Base-by-base conservation (phyloP, 2,113 vertebrate genomes). In the Camelus bactrianus region DNA sequence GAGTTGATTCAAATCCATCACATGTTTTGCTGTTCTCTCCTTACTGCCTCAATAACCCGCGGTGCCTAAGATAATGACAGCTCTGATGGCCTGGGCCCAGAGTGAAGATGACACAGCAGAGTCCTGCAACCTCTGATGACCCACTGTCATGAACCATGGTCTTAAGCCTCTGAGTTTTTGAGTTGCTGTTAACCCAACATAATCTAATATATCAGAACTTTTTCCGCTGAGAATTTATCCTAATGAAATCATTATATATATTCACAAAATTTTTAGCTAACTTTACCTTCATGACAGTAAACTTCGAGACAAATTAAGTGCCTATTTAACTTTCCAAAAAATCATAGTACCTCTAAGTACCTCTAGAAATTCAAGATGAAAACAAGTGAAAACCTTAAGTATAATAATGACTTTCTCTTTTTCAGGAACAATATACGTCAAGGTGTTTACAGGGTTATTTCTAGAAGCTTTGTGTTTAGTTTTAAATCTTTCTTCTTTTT, bases 401-500 rank as follows among this genome's bases (percentile, higher is more conserved):
- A 42, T 42, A 42, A 42, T 42, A 42, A 42, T 42, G 38, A 42
- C 38, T 42, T 42, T 42, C 19, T 72, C 46, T 89, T 70, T 76
- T 84, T 62, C 81, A 89, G 70, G 42, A 91, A 62, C 15, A 76
- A 4, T 56, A 56, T 69, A 35, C 1, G 60, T 14, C 8, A 35
- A 11, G 11, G 5, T 35, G 11, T 94, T 94, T 89, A 56, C 1
- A 76, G 28, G 7, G 26, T 50, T 89, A 54, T 80, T 92, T 79
- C 48, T 62, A 48, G 13, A 4, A 42, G 82, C 13, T 19, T 77
- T 94, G 2, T 10, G 72, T 86, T 91, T 80, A 60, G 10, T 62
- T 85, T 83, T 85, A 84, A 75, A 46, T 67, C 8, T 85, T 81
- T 85, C 52, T 69, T 81, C 19, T 60, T 77, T 65, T 93, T 91